A percentile compares a stretch with the other conserved stretches of the same genome.
These are phyloP conservation scores for rabbit (Oryctolagus cuniculus) DNA, from an alignment of 2,113 vertebrate genomes.

Conservation along the genomic window DNA sequence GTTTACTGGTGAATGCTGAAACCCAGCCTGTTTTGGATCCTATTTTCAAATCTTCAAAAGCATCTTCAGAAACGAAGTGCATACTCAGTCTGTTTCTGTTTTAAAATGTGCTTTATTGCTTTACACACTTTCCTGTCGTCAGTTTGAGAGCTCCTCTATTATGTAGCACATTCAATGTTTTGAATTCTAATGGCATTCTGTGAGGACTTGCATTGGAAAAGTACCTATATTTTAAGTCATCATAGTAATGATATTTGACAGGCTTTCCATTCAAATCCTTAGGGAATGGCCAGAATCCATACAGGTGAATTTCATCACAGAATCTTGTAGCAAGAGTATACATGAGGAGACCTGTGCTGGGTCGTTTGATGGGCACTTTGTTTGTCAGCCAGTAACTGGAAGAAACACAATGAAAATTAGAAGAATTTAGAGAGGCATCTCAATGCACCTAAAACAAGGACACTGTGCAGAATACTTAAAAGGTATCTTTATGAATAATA, in stretches of 20 bases:
- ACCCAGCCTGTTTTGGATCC: conserved; percentile 77
- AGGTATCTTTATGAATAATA: background rate
- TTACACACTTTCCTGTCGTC: conserved; percentile 91
- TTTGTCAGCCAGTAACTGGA: conserved; percentile 94
- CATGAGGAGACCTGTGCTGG: conserved; percentile 95
- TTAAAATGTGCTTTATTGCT: conserved; percentile 87
- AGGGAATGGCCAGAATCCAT: conserved; percentile 95
- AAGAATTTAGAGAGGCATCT: conserved; percentile 64
- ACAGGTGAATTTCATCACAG: conserved; percentile 95
- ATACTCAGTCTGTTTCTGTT: conserved; percentile 68
- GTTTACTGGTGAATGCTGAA: conserved; percentile 76
- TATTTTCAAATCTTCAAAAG: conserved; percentile 76
- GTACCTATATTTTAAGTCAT: conserved; percentile 93
- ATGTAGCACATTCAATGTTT: conserved; percentile 91
- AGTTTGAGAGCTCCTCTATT: conserved; percentile 93
- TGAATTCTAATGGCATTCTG: conserved; percentile 95
- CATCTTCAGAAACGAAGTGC: conserved; percentile 81
- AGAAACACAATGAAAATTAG: conserved; percentile 66
- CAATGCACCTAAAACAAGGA: background rate
- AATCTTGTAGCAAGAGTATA: conserved; percentile 94
- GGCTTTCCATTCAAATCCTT: conserved; percentile 92
- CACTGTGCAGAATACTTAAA: background rate
- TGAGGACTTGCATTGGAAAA: conserved; percentile 94
- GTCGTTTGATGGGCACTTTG: conserved; percentile 94
- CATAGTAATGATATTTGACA: conserved; percentile 96